These are phyloP conservation scores for Agonopterix subpropinquella DNA, from an alignment of 2,888 invertebrate species.

Conservation along the genomic window DNA sequence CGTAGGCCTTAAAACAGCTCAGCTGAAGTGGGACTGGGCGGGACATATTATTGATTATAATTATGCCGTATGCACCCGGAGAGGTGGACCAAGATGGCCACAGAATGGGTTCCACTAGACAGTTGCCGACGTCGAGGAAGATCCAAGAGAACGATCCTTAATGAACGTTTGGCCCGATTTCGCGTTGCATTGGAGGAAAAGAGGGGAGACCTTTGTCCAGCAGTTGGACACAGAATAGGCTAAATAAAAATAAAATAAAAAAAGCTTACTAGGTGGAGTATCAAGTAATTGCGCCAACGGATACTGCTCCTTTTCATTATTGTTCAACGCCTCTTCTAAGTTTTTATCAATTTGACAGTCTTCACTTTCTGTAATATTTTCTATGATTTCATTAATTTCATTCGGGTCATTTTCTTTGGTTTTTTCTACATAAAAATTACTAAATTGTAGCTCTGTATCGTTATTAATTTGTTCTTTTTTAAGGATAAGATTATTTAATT, in stretches of 20 bases:
- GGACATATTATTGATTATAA: too few relatives aligned
- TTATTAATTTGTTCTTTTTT: neutral
- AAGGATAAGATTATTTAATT: neutral
- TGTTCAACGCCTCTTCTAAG: slow-evolving; percentile 45
- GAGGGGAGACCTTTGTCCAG: too few relatives aligned
- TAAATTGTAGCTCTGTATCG: neutral
- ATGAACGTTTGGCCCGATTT: too few relatives aligned
- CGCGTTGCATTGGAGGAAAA: too few relatives aligned
- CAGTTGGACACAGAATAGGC: too few relatives aligned
- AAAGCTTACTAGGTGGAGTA: slow-evolving; percentile 42
- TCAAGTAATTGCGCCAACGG: slow-evolving; percentile 42
- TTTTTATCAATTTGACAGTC: slow-evolving; percentile 41
- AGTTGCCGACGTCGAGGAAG: too few relatives aligned
- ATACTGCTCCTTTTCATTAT: slow-evolving; percentile 31
- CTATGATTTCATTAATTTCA: slow-evolving; percentile 3
- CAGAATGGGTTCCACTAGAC: too few relatives aligned
- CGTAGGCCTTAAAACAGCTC: too few relatives aligned
- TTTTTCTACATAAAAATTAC: neutral
- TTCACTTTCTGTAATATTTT: neutral
- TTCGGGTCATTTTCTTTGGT: neutral
- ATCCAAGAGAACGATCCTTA: too few relatives aligned
- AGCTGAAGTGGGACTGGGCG: too few relatives aligned
- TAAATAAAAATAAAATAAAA: neutral
- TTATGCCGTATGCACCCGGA: too few relatives aligned
- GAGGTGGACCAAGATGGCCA: too few relatives aligned